Evolutionary conservation across 2,113 vertebrate species (phyloP), one percentile per base, ranked within the genome.

Genomic region (Microcebus murinus): DNA sequence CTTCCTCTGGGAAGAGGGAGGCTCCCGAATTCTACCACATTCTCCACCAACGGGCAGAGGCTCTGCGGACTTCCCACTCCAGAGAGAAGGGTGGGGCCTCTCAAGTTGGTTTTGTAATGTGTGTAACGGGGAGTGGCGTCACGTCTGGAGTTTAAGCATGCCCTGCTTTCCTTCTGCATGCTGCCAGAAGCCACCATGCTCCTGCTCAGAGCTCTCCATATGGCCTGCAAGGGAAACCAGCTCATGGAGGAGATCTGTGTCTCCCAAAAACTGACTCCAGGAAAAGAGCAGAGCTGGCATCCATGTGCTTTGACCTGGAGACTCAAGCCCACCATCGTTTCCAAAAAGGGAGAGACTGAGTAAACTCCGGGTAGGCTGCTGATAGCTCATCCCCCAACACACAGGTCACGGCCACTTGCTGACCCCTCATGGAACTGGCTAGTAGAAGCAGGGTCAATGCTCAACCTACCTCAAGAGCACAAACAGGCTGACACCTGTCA

Each of bases 91-190:
- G 0, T 6, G 34, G 42, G 10, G 23, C 9, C 45, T 36, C 14
- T 6, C 10, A 8, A 4, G 9, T 59, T 3, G 4, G 31, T 10
- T 59, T 17, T 70, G 68, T 45, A 71, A 74, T 2, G 4, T n/a
- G 14, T 13, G 27, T 8, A 31, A 39, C 3, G 29, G 31, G 59
- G 11, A 55, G 45, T 10, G 11, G 71, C 0, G 0, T 50, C 50
- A 67, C 1, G 2, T 11, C 48, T 34, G 48, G 52, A 39, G 74
- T 18, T 50, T 59, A 84, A 59, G 67, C 11, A 57, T 1, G 13
- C 25, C 77, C 85, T 71, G 39, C 23, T 61, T 77, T 65, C 77
- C 57, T 45, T 25, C 14, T 20, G 31, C 70, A 50, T 21, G 4
- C 42, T 77, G 31, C 36, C 20, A 9, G 29, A 42, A 29, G 63